Conservation (phyloP, 2,113 vertebrate genomes). For the Bubo bubo region DNA sequence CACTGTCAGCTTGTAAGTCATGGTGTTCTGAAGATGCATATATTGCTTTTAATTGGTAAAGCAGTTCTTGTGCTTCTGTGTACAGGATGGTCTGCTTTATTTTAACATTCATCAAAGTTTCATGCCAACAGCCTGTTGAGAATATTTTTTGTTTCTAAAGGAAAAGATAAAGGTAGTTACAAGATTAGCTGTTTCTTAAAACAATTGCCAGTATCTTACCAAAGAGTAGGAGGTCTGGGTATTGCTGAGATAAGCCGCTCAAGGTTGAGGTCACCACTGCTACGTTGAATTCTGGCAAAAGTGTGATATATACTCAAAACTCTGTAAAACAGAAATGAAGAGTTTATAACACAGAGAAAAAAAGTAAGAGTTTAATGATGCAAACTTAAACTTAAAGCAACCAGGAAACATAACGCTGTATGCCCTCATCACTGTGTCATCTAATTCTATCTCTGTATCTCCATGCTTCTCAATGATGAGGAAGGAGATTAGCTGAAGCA, state of each 20-base stretch:
- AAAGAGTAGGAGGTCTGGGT: not conserved
- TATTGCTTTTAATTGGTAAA: slow-evolving; percentile 6
- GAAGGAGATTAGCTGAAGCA: not conserved
- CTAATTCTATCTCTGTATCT: not conserved
- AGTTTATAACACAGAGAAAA: not conserved
- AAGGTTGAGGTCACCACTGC: not conserved
- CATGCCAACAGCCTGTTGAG: not conserved
- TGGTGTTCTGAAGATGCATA: not conserved
- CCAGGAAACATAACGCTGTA: not conserved
- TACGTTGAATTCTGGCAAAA: not conserved
- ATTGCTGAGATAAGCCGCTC: not conserved
- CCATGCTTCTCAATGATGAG: not conserved
- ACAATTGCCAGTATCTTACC: not conserved
- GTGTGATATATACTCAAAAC: not conserved
- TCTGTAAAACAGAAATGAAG: not conserved
- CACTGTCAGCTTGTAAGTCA: not conserved
- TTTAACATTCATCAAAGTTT: not conserved
- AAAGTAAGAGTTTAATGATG: not conserved
- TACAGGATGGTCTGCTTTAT: not conserved
- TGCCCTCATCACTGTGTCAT: not conserved
- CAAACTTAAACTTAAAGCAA: not conserved
- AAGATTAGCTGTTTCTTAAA: not conserved
- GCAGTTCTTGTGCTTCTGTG: not conserved
- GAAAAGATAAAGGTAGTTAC: not conserved
- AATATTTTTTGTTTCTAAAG: not conserved